Conservation (phyloP, 2,797 vertebrate species). For the Loriculus beryllinus region DNA sequence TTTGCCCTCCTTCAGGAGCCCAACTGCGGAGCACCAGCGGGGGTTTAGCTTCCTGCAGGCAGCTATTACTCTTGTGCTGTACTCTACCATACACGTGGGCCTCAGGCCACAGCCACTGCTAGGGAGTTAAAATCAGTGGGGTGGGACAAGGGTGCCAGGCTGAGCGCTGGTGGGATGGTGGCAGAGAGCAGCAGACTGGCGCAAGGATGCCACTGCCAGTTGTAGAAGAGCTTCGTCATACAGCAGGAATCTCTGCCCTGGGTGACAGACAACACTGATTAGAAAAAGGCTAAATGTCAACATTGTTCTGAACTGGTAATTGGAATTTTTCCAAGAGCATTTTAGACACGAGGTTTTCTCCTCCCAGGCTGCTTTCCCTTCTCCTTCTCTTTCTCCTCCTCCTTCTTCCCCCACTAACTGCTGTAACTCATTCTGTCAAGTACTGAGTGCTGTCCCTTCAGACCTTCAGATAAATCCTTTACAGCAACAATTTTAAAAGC, state of each 20-base stretch:
- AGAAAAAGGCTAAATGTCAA: slow-evolving; percentile 70
- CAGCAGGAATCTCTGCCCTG: slow-evolving; percentile 64
- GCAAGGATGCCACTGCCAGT: not conserved
- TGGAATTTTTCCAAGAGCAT: slow-evolving; percentile 63
- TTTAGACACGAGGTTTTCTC: slow-evolving; percentile 54
- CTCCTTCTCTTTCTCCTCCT: not conserved
- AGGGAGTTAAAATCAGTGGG: not conserved
- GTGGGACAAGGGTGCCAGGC: not conserved
- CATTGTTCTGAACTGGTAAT: slow-evolving; percentile 66
- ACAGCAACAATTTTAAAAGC: slow-evolving; percentile 54
- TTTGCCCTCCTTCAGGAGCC: not conserved
- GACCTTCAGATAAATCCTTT: slow-evolving; percentile 56
- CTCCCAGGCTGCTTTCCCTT: slow-evolving; percentile 16
- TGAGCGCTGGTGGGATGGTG: not conserved
- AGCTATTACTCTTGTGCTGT: not conserved
- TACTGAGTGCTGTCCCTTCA: slow-evolving; percentile 56
- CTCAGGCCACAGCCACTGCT: not conserved
- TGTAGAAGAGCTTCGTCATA: slow-evolving; percentile 46
- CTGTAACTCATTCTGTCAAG: slow-evolving; percentile 51
- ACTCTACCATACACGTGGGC: not conserved
- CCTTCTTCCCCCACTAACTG: not conserved
- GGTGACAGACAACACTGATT: slow-evolving; percentile 61
- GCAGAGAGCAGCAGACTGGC: not conserved
- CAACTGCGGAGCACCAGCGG: accelerated
- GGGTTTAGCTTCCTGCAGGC: not conserved